These are phyloP conservation scores for Chaenogobius annularis DNA, from an alignment of 2,113 vertebrate genomes.

Conservation along the genomic window DNA sequence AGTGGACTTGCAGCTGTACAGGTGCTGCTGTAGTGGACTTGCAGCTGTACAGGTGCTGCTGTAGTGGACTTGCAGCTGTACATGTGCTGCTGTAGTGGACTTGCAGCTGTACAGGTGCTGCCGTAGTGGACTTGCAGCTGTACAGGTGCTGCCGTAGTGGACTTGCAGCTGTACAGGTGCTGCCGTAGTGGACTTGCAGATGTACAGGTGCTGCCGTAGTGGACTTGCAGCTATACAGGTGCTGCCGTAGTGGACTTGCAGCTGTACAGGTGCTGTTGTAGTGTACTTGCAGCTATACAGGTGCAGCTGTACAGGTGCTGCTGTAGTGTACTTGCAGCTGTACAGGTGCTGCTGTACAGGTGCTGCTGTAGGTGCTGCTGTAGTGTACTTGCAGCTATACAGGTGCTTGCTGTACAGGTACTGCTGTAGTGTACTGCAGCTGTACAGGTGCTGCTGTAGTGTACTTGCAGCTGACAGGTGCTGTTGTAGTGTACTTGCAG, in stretches of 20 bases:
- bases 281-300: neutral
- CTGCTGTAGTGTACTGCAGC: constrained; percentile 80
- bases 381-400: constrained; percentile 80
- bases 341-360: constrained; percentile 80
- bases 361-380: constrained; percentile 73
- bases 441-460: constrained; percentile 75
- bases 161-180: constrained; percentile 83
- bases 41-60: neutral
- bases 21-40: too few relatives aligned
- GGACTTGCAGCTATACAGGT: constrained; percentile 85
- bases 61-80: neutral
- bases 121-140: neutral
- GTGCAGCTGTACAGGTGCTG: neutral
- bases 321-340: constrained; percentile 76
- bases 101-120: neutral
- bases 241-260: constrained; percentile 78
- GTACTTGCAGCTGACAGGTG: constrained; percentile 83
- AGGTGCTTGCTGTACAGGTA: constrained; percentile 81
- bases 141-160: neutral
- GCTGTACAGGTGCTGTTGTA: constrained; percentile 75
- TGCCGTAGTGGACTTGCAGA: constrained; percentile 81
- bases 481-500: constrained; percentile 55
- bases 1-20: neutral
- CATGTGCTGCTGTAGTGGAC: neutral
- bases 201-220: constrained; percentile 75